Evolutionary conservation across 1,140 invertebrate genomes (phyloP).

Genomic region (Neelides sp.): DNA sequence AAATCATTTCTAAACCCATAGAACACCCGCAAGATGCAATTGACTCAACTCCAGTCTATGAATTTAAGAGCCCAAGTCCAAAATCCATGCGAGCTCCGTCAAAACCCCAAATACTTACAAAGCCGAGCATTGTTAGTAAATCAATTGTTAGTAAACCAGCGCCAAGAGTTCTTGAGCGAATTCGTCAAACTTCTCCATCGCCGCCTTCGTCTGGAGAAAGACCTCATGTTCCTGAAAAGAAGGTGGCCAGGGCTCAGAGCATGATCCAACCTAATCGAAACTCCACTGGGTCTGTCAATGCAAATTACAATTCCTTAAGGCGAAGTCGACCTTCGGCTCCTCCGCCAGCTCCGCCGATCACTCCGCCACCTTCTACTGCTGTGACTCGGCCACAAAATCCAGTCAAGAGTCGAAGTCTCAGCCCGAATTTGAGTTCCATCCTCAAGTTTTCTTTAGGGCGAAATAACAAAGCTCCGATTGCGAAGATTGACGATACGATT

Average conservation of each 20-base stretch:
- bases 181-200: conserved; percentile 6
- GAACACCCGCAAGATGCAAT: too few species aligned
- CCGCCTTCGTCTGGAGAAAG: conserved; percentile 12
- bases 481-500: conserved; percentile 36
- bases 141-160: conserved; percentile 8
- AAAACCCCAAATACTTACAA: conserved; percentile 1
- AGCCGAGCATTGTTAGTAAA: background rate
- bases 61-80: background rate
- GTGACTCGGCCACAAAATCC: conserved; percentile 25
- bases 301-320: conserved; percentile 27
- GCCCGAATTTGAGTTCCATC: conserved; percentile 13
- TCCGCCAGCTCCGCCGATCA: conserved; percentile 34
- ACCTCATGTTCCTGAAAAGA: background rate
- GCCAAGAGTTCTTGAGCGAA: conserved; percentile 5
- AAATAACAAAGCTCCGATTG: conserved; percentile 21
- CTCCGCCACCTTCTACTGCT: conserved; percentile 34
- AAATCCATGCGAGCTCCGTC: background rate
- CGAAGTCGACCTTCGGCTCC: conserved; percentile 18
- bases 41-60: too few species aligned
- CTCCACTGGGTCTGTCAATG: conserved; percentile 12
- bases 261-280: conserved; percentile 30
- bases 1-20: too few species aligned
- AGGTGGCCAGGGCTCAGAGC: conserved; percentile 23
- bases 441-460: conserved; percentile 20
- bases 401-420: conserved; percentile 3